These are phyloP conservation scores for Biston betularia DNA, from an alignment of 2,888 invertebrate genomes.

Conservation along the genomic window DNA sequence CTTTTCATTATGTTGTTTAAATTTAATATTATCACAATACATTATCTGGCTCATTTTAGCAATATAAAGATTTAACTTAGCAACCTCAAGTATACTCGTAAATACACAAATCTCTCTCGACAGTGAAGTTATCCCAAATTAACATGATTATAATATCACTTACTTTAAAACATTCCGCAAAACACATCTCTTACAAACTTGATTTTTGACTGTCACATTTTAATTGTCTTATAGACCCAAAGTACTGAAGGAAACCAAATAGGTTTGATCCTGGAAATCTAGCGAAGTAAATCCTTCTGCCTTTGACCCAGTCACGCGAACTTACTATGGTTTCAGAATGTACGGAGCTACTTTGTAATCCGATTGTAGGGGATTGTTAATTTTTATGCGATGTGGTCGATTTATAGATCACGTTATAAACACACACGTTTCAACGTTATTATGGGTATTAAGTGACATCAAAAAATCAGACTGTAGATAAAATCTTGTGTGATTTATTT, in stretches of 20 bases:
- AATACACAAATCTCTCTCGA: too few relatives aligned
- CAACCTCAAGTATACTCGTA: background rate
- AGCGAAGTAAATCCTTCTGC: slow-evolving; percentile 54
- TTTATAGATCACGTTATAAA: slow-evolving; percentile 41
- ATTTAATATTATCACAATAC: background rate
- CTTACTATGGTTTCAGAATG: slow-evolving; percentile 58
- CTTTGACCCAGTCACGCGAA: slow-evolving; percentile 63
- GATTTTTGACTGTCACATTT: background rate
- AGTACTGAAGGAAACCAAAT: slow-evolving; percentile 17
- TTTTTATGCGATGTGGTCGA: slow-evolving; percentile 43
- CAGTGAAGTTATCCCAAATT: too few relatives aligned
- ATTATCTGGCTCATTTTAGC: background rate
- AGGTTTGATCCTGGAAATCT: slow-evolving; percentile 39
- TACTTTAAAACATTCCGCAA: background rate
- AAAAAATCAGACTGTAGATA: background rate
- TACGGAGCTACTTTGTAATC: slow-evolving; percentile 62
- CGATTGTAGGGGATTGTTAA: slow-evolving; percentile 57
- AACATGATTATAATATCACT: too few relatives aligned
- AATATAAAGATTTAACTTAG: background rate
- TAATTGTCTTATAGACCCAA: background rate
- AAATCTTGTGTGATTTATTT: background rate
- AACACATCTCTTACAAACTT: background rate
- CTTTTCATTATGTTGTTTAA: slow-evolving; percentile 2
- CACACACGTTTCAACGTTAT: slow-evolving; percentile 19
- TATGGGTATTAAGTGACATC: background rate